Percentiles rank a stretch among this genome's conserved stretches.
phyloP scores from a whole-genome alignment of 2,888 invertebrate species.

The Portevinia maculata region DNA sequence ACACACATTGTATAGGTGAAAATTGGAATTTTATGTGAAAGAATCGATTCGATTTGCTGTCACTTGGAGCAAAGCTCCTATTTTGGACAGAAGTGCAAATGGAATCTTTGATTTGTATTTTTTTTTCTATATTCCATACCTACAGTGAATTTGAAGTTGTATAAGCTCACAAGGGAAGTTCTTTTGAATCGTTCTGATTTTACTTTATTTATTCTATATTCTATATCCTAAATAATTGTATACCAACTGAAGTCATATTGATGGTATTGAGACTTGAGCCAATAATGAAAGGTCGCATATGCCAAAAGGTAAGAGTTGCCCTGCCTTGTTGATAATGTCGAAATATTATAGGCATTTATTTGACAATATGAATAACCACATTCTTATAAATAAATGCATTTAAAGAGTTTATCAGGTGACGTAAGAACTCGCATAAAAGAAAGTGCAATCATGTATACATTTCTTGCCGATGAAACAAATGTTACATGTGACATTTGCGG shows the following conservation, averaged over 20 bases:
- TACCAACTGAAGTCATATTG: no score
- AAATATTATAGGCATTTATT: slow-evolving; percentile 2
- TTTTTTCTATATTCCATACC: slow-evolving; percentile 5
- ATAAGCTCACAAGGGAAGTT: neutral
- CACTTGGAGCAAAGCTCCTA: slow-evolving; percentile 48
- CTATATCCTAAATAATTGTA: neutral
- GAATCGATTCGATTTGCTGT: slow-evolving; percentile 69
- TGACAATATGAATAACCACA: no score
- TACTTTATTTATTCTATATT: no score
- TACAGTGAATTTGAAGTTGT: slow-evolving; percentile 12
- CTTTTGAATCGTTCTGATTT: slow-evolving; percentile 18
- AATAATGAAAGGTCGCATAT: no score
- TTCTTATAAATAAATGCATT: no score
- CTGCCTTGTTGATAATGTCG: no score
- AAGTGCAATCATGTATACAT: no score
- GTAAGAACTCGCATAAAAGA: slow-evolving; percentile 1
- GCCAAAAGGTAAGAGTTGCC: no score
- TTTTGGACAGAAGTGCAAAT: slow-evolving; percentile 69
- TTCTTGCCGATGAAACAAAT: slow-evolving; percentile 9
- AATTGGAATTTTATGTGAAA: slow-evolving; percentile 58
- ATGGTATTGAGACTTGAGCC: no score
- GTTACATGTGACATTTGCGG: slow-evolving; percentile 39
- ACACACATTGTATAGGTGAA: slow-evolving; percentile 68
- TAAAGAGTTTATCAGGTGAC: slow-evolving; percentile 6
- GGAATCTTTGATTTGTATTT: slow-evolving; percentile 41